Evolutionary conservation across 2,888 invertebrate genomes (phyloP).

Genomic region (Creontiades dilutus): DNA sequence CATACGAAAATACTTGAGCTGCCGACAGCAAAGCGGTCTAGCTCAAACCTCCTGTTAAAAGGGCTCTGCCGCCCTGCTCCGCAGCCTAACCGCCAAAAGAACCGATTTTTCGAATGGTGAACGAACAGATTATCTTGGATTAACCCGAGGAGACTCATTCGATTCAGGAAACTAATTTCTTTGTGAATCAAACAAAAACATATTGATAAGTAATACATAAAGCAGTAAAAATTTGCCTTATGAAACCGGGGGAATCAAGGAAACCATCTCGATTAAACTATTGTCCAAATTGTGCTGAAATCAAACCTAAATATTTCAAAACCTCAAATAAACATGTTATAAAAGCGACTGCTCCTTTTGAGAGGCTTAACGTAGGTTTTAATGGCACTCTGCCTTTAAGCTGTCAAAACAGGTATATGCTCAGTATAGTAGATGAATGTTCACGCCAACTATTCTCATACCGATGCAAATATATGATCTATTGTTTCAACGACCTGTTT

Average conservation of each 20-base stretch:
- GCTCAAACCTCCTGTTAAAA: too few species aligned
- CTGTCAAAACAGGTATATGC: conserved; percentile 57
- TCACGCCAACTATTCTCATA: conserved; percentile 73
- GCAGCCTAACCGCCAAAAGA: too few species aligned
- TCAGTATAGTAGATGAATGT: conserved; percentile 72
- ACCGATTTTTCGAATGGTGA: too few species aligned
- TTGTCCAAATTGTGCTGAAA: conserved; percentile 72
- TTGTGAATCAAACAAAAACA: too few species aligned
- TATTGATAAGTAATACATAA: too few species aligned
- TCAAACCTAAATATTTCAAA: conserved; percentile 73
- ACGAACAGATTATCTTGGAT: too few species aligned
- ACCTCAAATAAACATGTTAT: conserved; percentile 58
- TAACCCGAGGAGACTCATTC: too few species aligned
- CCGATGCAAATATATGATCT: conserved; percentile 49
- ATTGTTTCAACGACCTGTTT: conserved; percentile 15
- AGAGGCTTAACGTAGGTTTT: conserved; percentile 73
- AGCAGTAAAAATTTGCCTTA: conserved; percentile 70
- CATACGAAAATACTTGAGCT: too few species aligned
- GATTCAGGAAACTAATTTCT: too few species aligned
- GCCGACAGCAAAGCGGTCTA: too few species aligned
- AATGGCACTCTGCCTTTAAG: conserved; percentile 70
- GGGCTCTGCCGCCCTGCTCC: too few species aligned
- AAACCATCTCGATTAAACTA: conserved; percentile 63
- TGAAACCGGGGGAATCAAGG: conserved; percentile 71
- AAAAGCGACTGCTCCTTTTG: conserved; percentile 73